Evolutionary conservation across 2,113 vertebrate genomes (phyloP).

Genomic region (Cariama cristata): DNA sequence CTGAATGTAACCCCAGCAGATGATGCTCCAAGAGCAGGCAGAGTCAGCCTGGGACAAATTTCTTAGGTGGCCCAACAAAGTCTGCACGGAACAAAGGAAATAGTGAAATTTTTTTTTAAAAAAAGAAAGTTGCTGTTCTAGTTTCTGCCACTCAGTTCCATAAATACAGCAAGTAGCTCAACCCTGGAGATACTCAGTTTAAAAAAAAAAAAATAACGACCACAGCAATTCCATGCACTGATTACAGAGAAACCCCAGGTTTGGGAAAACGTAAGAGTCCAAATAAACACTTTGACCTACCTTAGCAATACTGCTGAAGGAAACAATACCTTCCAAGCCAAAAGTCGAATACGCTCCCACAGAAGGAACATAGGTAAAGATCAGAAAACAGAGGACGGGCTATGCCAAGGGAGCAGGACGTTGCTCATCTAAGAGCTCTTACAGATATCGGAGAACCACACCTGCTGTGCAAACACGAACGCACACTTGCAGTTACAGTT

Average conservation of each 20-base stretch:
- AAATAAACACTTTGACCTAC: background rate
- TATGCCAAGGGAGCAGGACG: background rate
- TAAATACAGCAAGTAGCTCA: background rate
- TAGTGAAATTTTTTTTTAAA: background rate
- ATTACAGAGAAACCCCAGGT: background rate
- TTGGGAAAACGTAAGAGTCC: background rate
- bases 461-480: rapidly evolving
- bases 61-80: background rate
- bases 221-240: background rate
- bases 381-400: background rate
- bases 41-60: background rate
- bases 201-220: background rate
- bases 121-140: background rate
- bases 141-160: background rate
- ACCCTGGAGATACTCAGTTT: rapidly evolving
- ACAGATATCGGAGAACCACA: rapidly evolving
- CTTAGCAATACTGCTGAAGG: background rate
- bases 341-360: background rate
- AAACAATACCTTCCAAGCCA: background rate
- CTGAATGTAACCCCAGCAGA: background rate
- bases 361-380: background rate
- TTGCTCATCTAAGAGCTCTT: background rate
- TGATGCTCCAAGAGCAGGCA: background rate
- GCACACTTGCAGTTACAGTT: background rate
- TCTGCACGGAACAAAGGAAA: background rate